Evolutionary conservation across 2,113 vertebrate species (phyloP).

Genomic region (Plecturocebus donacophilus): DNA sequence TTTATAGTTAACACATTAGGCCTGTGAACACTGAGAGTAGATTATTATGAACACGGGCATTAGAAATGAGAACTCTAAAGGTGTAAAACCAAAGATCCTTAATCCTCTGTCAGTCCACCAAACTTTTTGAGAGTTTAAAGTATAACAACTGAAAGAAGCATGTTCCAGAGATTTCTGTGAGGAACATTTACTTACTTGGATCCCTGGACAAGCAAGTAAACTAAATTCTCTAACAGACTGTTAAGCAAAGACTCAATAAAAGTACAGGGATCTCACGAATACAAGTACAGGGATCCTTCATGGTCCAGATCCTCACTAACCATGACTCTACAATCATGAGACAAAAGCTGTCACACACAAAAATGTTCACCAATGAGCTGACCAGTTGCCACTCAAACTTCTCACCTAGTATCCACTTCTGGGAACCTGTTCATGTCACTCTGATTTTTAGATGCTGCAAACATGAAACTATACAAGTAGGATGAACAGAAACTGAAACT

Average conservation of each 20-base stretch:
- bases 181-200: not conserved
- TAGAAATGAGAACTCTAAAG: conserved; percentile 17
- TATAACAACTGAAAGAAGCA: conserved; percentile 25
- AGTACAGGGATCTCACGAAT: not conserved
- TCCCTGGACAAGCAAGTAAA: not conserved
- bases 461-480: not conserved
- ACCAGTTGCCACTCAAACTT: not conserved
- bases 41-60: not conserved
- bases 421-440: not conserved
- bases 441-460: not conserved
- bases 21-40: not conserved
- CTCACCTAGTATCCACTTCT: not conserved
- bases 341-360: not conserved
- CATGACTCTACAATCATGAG: not conserved
- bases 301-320: not conserved
- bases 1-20: not conserved
- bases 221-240: not conserved
- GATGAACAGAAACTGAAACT: not conserved
- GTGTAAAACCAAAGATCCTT: not conserved
- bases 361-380: not conserved
- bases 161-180: not conserved
- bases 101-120: conserved; percentile 6
- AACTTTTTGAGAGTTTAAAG: conserved; percentile 28
- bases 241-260: not conserved
- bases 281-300: not conserved